A percentile compares a stretch with the other conserved stretches of the same genome.
phyloP scores from a whole-genome alignment of 2,888 invertebrate species.

The Beris morrisii region DNA sequence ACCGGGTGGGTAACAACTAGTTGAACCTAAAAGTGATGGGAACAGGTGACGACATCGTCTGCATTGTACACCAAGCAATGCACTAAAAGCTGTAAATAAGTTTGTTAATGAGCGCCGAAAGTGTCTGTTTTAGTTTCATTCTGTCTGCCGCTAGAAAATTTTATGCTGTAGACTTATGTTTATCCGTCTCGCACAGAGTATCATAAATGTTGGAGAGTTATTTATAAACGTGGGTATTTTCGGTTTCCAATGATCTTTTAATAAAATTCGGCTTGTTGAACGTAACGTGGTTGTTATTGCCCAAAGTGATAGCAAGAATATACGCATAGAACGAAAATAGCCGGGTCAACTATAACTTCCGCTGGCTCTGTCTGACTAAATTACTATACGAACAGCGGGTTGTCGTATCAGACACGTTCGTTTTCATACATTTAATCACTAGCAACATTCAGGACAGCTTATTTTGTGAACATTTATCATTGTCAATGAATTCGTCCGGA shows the following conservation, averaged over 20 bases:
- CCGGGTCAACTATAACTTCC: background rate
- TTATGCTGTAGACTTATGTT: no score
- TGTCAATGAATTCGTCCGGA: constrained; percentile 10
- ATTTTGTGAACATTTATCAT: constrained; percentile 21
- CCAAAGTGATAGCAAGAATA: background rate
- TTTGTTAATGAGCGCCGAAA: constrained; percentile 5
- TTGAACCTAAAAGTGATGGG: constrained; percentile 5
- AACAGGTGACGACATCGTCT: constrained; percentile 18
- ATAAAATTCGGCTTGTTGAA: constrained; percentile 20
- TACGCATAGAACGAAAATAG: constrained; percentile 15
- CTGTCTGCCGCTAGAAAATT: no score
- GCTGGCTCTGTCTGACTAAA: background rate
- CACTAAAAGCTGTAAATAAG: constrained; percentile 11
- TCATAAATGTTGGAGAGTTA: constrained; percentile 6
- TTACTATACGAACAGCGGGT: background rate
- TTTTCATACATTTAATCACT: constrained; percentile 10
- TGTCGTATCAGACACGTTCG: constrained; percentile 1
- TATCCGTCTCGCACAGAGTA: no score
- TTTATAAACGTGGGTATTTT: constrained; percentile 18
- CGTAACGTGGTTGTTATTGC: background rate
- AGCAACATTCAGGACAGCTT: constrained; percentile 17
- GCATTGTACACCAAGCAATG: constrained; percentile 12
- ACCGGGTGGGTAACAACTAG: constrained; percentile 5
- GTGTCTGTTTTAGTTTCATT: constrained; percentile 12
- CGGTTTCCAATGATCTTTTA: constrained; percentile 20